phyloP scores from a whole-genome alignment of 1,140 invertebrate species.

The Melanaphis sacchari region DNA sequence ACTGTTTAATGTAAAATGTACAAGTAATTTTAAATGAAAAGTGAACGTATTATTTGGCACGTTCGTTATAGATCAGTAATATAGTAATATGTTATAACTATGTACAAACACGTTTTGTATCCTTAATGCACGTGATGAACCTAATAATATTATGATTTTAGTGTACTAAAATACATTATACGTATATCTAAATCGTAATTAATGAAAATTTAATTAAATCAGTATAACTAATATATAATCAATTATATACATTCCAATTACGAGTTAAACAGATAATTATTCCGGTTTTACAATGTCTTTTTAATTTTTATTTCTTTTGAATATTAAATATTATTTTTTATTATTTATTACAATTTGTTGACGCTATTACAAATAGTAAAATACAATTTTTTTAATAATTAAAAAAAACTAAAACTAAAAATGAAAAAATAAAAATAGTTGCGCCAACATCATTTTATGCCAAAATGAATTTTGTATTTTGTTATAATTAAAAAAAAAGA shows the following conservation, averaged over 20 bases:
- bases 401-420: too few relatives aligned
- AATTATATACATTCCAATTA: background rate
- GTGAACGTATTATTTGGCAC: background rate
- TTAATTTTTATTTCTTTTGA: background rate
- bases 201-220: background rate
- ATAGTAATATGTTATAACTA: background rate
- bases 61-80: background rate
- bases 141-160: background rate
- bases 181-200: background rate
- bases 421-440: too few relatives aligned
- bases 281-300: background rate
- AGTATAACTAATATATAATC: background rate
- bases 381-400: too few relatives aligned
- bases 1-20: slow-evolving; percentile 25
- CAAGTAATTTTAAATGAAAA: slow-evolving; percentile 29
- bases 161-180: background rate
- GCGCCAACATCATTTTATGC: too few relatives aligned
- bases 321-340: too few relatives aligned
- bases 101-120: background rate
- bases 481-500: too few relatives aligned
- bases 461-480: too few relatives aligned
- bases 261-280: background rate
- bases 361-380: too few relatives aligned
- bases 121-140: background rate
- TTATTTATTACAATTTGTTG: too few relatives aligned